Base-by-base conservation (phyloP, 2,797 vertebrate species). In the Mallotus villosus region DNA sequence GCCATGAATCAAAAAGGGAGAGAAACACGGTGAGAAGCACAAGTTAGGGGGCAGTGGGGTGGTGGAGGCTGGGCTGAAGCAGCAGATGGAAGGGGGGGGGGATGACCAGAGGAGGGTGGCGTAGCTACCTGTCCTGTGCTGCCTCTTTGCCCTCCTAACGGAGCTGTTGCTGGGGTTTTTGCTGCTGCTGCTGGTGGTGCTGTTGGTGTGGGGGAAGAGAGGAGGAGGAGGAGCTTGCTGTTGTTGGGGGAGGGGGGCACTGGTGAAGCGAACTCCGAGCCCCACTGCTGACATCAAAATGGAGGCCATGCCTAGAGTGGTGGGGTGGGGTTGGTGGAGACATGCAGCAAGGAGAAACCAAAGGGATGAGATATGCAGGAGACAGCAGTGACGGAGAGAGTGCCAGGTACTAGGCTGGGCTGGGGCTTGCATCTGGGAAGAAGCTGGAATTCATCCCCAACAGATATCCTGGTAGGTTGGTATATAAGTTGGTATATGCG, bases 261-360 rank as follows among this genome's bases (percentile, higher is more conserved):
- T 89, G 92, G 94, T 95, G 95, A 98, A 95, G 93, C 95, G 95
- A 92, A 97, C 95, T 70, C 97, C 97, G 85, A 98, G 93, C 95
- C 97, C 97, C 85, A 97, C 95, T 87, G 96, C 96, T 90, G 97
- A 98, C 97, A 99, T 97, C 97, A 99, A 96, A 94, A 98, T 95
- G 95, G 96, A 96, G 93, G 96, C 95, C 97, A 99, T 97, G 96
- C 97, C 97, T 98, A 92, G 92, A 94, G 87, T 67, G 70, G 84
- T 82, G 87, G 59, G 37, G 80, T 80, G 62, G 59, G 27, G 75
- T 70, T 71, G 61, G 73, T 61, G 73, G 82, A 79, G 75, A 92
- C 93, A 93, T 92, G 93, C 92, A 85, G 89, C 91, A 83, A 76
- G 89, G 89, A 57, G 16, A 81, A 86, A 91, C 77, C 89, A 89